These are phyloP conservation scores for Platycnemis pennipes DNA, from an alignment of 2,888 invertebrate species.

Conservation along the genomic window DNA sequence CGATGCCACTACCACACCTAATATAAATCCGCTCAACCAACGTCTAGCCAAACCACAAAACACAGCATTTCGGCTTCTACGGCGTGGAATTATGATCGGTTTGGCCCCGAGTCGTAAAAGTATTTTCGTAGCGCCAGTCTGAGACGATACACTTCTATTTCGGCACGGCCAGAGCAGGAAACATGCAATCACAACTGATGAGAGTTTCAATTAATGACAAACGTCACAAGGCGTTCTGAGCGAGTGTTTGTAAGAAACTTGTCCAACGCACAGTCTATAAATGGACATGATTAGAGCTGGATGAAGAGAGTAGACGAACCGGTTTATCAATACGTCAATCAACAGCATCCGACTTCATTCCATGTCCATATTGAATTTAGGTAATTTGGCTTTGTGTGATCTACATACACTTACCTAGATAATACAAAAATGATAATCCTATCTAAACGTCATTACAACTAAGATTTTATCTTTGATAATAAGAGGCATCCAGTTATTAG, in stretches of 20 bases:
- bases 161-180: not conserved
- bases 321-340: constrained; percentile 30
- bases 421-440: constrained; percentile 5
- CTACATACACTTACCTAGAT: not conserved
- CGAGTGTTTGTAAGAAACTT: not conserved
- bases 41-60: constrained; percentile 75
- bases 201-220: not conserved
- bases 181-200: constrained; percentile 45
- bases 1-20: constrained; percentile 75
- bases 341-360: not conserved
- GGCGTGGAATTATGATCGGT: constrained; percentile 72
- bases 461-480: not conserved
- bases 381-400: too few species aligned
- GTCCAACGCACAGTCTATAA: constrained; percentile 46
- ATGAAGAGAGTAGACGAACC: not conserved
- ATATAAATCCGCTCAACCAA: constrained; percentile 76
- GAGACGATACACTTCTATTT: constrained; percentile 43
- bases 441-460: constrained; percentile 57
- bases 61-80: constrained; percentile 72
- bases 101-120: constrained; percentile 33
- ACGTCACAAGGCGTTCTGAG: not conserved
- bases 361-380: not conserved
- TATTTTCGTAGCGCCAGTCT: constrained; percentile 39
- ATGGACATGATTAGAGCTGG: constrained; percentile 52
- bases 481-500: not conserved